Evolutionary conservation across 2,888 invertebrate genomes (phyloP).

Genomic region (Hecatera dysodea): DNA sequence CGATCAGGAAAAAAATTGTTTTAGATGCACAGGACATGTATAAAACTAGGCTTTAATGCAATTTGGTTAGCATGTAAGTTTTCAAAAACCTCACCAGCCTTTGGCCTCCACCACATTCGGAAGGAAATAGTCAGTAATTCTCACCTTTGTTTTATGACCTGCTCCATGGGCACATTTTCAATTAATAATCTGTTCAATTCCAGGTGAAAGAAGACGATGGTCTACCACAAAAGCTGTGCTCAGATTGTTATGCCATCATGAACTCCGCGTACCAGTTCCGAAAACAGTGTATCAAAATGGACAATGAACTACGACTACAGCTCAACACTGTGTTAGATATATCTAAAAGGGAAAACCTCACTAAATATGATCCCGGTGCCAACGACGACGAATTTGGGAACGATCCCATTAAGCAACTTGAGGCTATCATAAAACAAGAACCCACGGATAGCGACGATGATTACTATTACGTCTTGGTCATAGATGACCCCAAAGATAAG

Average conservation of each 20-base stretch:
- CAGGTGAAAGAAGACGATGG: slow-evolving; percentile 85
- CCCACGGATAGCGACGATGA: slow-evolving; percentile 87
- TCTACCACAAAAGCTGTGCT: slow-evolving; percentile 85
- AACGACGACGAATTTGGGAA: slow-evolving; percentile 77
- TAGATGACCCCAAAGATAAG: slow-evolving; percentile 81
- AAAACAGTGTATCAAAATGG: slow-evolving; percentile 87
- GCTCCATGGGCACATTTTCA: background rate
- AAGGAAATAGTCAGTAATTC: background rate
- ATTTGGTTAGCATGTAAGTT: no score
- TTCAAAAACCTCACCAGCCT: no score
- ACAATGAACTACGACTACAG: slow-evolving; percentile 83
- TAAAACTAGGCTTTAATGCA: no score
- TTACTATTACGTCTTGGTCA: slow-evolving; percentile 87
- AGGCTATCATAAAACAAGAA: slow-evolving; percentile 84
- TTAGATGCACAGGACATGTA: no score
- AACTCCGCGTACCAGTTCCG: slow-evolving; percentile 85
- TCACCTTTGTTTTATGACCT: background rate
- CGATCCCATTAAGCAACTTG: slow-evolving; percentile 83
- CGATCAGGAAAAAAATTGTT: no score
- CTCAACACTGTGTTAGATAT: slow-evolving; percentile 75
- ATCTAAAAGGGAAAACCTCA: slow-evolving; percentile 56
- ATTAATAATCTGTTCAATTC: slow-evolving; percentile 60
- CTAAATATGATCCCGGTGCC: slow-evolving; percentile 11
- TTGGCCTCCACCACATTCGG: background rate
- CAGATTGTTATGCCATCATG: slow-evolving; percentile 80